Percentiles rank a stretch among this genome's conserved stretches.
Evolutionary conservation across 1,140 invertebrate species (phyloP).

Genomic region (Drosophila asahinai): DNA sequence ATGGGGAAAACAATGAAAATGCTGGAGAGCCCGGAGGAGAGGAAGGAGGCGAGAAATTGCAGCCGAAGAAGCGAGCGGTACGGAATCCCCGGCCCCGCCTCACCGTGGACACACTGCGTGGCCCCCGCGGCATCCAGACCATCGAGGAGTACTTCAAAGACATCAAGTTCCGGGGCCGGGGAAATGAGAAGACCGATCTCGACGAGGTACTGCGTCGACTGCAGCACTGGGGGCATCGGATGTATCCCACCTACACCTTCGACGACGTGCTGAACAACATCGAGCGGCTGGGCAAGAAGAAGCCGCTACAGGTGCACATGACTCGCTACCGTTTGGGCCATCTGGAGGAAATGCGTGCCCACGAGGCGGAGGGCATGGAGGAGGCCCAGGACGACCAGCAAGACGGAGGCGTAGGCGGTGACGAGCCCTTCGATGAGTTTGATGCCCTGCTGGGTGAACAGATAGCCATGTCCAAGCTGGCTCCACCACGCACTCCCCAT

Average conservation of each 20-base stretch:
- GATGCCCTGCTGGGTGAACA: slow-evolving; percentile 86
- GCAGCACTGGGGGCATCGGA: slow-evolving; percentile 96
- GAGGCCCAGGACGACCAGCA: slow-evolving; percentile 69
- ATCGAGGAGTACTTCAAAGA: slow-evolving; percentile 92
- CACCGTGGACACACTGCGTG: slow-evolving; percentile 89
- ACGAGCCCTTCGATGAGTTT: slow-evolving; percentile 85
- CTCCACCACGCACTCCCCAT: slow-evolving; percentile 66
- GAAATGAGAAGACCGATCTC: slow-evolving; percentile 93
- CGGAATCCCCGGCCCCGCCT: slow-evolving; percentile 90
- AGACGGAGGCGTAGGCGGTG: slow-evolving; percentile 72
- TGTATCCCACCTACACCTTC: slow-evolving; percentile 95
- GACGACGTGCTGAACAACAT: slow-evolving; percentile 93
- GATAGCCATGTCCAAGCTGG: slow-evolving; percentile 81
- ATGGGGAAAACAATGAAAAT: slow-evolving; percentile 50
- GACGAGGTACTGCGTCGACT: slow-evolving; percentile 92
- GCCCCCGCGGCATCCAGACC: slow-evolving; percentile 91
- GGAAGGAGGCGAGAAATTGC: slow-evolving; percentile 60
- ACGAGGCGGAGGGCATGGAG: slow-evolving; percentile 41
- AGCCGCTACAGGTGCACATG: slow-evolving; percentile 87
- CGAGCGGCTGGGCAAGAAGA: slow-evolving; percentile 92
- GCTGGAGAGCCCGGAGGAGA: slow-evolving; percentile 26
- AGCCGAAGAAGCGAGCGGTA: slow-evolving; percentile 86
- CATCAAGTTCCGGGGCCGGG: slow-evolving; percentile 93
- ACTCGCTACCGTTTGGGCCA: slow-evolving; percentile 88
- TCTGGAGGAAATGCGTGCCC: slow-evolving; percentile 75